Conservation (phyloP, 2,113 vertebrate species). For the Syrrhaptes paradoxus region DNA sequence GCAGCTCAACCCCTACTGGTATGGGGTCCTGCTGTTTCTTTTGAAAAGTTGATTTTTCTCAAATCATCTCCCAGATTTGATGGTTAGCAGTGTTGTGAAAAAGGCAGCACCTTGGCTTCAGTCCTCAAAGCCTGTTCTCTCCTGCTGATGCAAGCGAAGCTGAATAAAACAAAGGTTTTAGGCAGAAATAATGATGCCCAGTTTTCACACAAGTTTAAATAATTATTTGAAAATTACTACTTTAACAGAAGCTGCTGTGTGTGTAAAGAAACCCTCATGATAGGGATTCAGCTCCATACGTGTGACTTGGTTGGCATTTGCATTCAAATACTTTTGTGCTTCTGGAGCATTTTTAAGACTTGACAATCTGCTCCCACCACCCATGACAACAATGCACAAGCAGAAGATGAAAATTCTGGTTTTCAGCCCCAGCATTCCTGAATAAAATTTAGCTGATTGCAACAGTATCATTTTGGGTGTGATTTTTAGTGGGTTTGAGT, state of each 20-base stretch:
- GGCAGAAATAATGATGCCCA: neutral
- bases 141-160: neutral
- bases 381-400: neutral
- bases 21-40: neutral
- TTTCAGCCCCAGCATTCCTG: constrained; percentile 40
- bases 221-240: neutral
- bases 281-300: neutral
- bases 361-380: neutral
- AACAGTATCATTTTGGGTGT: constrained; percentile 38
- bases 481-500: constrained; percentile 60
- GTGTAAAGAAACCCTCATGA: neutral
- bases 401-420: constrained; percentile 9
- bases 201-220: neutral
- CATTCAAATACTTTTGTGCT: constrained; percentile 46
- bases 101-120: neutral
- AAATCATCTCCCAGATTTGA: neutral
- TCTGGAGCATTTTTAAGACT: neutral
- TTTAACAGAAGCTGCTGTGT: constrained; percentile 12
- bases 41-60: neutral
- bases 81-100: neutral
- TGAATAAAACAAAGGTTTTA: neutral
- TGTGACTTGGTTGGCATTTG: constrained; percentile 21
- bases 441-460: constrained; percentile 57
- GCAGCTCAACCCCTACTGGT: neutral
- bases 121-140: neutral